Base-by-base conservation (phyloP, 2,113 vertebrate genomes). In the Ardeotis arabs region DNA sequence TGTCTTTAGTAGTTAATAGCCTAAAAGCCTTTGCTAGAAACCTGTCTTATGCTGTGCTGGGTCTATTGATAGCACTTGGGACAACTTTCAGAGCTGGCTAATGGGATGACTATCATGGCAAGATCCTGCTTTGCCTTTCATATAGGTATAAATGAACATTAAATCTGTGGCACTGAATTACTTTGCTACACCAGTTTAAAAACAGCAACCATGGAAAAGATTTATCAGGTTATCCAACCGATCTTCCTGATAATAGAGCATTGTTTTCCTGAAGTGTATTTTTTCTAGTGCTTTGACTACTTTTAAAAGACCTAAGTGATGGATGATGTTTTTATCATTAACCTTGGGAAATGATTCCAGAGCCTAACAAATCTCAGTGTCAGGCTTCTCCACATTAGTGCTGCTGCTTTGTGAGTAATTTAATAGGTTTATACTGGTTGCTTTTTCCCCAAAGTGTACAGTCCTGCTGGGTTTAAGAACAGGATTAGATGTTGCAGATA, bases 311-410 rank as follows among this genome's bases (percentile, higher is more conserved):
- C 41, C 31, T 94, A 95, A 94, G 88, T 96, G 90, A 97, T 96
- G 74, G 49, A 95, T 97, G 35, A 4, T 60, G 73, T 63, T 96
- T 95, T 96, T 95, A 94, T 89, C 95, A 84, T 95, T 96, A 97
- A 95, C 94, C 94, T 93, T 90, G 86, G 78, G 77, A 96, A 96
- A 84, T 0, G 1, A 44, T 76, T 96, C 35, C 62, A 84, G 45
- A 89, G 23, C 21, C 67, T 91, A 89, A 93, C 69, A 95, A 89
- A 96, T 93, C 90, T 95, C 58, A 19, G n/a, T 84, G 86, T 79
- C 94, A 87, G 67, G 31, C 81, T 89, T 89, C 56, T 81, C 41
- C 63, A 87, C 79, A 75, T 72, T 90, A 93, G 29, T 44, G 77
- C 41, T 31, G 41, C 41, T 90, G 52, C 25, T 72, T 91, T 96